Evolutionary conservation across 2,113 vertebrate genomes (phyloP).

Genomic region (Brevimyrus niger): DNA sequence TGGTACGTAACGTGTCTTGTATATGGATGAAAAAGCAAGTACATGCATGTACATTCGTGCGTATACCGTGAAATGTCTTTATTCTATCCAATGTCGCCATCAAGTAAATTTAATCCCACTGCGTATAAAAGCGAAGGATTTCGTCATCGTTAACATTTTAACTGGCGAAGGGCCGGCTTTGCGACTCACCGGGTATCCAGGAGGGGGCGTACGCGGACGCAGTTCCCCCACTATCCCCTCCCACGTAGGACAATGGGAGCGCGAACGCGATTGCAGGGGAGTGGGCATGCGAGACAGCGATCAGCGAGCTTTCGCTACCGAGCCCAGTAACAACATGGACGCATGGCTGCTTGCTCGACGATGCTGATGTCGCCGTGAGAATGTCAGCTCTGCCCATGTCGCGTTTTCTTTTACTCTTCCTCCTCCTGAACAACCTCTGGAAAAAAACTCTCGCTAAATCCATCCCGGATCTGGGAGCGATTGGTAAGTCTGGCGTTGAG

Average conservation of each 20-base stretch:
- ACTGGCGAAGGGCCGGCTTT: neutral
- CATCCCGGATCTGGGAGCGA: conserved; percentile 22
- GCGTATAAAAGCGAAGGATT: neutral
- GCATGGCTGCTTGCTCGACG: conserved; percentile 20
- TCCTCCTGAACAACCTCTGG: conserved; percentile 25
- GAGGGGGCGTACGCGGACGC: conserved; percentile 20
- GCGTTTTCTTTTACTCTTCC: conserved; percentile 26
- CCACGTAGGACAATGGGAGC: conserved; percentile 26
- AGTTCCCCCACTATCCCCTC: conserved; percentile 11
- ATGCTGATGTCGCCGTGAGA: conserved; percentile 38
- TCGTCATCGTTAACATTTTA: neutral
- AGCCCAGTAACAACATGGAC: conserved; percentile 38
- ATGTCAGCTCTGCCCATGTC: conserved; percentile 32
- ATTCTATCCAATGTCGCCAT: neutral
- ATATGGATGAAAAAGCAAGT: neutral
- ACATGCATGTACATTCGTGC: neutral
- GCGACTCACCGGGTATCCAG: neutral
- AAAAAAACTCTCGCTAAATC: conserved; percentile 30
- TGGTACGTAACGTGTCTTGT: neutral
- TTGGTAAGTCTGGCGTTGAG: conserved; percentile 31
- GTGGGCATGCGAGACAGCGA: conserved; percentile 19
- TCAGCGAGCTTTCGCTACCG: neutral
- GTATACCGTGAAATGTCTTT: neutral
- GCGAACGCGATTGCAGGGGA: conserved; percentile 22
- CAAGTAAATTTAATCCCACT: neutral